Conservation (phyloP, 1,140 invertebrate genomes). For the Zaprionus vittiger region DNA sequence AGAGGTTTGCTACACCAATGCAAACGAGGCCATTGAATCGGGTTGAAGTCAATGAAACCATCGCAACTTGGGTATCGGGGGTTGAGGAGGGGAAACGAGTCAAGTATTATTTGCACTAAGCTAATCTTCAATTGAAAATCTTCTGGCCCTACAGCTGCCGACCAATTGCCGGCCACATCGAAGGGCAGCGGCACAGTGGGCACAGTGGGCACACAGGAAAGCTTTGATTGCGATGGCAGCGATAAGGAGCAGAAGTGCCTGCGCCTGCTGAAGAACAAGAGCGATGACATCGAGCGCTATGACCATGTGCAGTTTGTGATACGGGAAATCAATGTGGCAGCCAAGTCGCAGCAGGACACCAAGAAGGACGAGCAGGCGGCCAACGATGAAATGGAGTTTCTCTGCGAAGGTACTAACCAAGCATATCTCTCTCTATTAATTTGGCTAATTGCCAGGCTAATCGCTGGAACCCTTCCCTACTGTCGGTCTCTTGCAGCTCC, state of each 20-base stretch:
- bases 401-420: slow-evolving; percentile 74
- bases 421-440: slow-evolving; percentile 16
- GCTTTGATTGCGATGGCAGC: slow-evolving; percentile 69
- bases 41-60: not conserved
- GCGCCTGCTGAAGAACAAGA: slow-evolving; percentile 82
- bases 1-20: not conserved
- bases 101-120: not conserved
- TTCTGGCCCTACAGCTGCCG: slow-evolving; percentile 15
- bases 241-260: slow-evolving; percentile 81
- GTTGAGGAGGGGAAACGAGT: not conserved
- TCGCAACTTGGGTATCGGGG: not conserved
- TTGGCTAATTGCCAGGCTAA: slow-evolving; percentile 51
- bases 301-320: slow-evolving; percentile 98
- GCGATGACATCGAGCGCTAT: slow-evolving; percentile 85
- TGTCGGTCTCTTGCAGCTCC: slow-evolving; percentile 87
- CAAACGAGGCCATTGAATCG: not conserved
- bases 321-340: slow-evolving; percentile 89
- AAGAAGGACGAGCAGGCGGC: slow-evolving; percentile 87
- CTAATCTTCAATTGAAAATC: slow-evolving; percentile 37
- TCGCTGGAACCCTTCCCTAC: slow-evolving; percentile 16
- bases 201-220: slow-evolving; percentile 55
- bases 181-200: slow-evolving; percentile 10
- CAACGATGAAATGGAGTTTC: slow-evolving; percentile 77
- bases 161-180: slow-evolving; percentile 49
- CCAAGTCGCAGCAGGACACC: slow-evolving; percentile 65